Conservation (phyloP, 2,888 invertebrate genomes). For the Chloroclystis v-ata region DNA sequence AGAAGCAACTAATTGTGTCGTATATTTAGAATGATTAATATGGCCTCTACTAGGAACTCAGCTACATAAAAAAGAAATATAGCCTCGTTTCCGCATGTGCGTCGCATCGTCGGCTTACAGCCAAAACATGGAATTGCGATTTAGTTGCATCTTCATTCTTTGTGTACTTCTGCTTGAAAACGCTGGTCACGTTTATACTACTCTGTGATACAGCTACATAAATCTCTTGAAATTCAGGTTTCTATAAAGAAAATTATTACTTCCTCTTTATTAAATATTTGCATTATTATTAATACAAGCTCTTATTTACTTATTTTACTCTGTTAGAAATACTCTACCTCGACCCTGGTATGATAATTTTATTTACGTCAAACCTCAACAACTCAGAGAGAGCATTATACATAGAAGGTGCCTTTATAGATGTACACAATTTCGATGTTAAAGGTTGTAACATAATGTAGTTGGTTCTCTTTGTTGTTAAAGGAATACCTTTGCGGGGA, state of each 20-base stretch:
- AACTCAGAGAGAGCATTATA: slow-evolving; percentile 27
- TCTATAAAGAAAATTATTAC: not conserved
- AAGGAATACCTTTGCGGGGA: slow-evolving; percentile 61
- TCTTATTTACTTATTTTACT: not conserved
- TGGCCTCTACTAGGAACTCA: slow-evolving; percentile 22
- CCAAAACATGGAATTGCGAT: slow-evolving; percentile 55
- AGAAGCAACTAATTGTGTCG: not conserved
- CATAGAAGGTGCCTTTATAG: slow-evolving; percentile 40
- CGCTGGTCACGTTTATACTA: slow-evolving; percentile 42
- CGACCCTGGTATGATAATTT: not conserved
- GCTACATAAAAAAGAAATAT: slow-evolving; percentile 43
- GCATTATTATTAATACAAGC: too few relatives aligned
- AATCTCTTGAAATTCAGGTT: not conserved
- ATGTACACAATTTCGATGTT: slow-evolving; percentile 30
- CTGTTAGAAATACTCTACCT: not conserved
- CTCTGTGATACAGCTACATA: slow-evolving; percentile 11
- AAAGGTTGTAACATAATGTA: slow-evolving; percentile 19
- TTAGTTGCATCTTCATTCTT: slow-evolving; percentile 43
- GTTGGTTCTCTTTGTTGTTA: slow-evolving; percentile 34
- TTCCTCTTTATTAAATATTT: too few relatives aligned
- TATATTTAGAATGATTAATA: slow-evolving; percentile 11
- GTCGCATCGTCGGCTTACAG: slow-evolving; percentile 33
- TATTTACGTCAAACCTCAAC: not conserved
- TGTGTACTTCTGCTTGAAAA: slow-evolving; percentile 41
- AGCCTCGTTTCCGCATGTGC: slow-evolving; percentile 53